Percentiles rank a stretch among this genome's conserved stretches.
Conservation (phyloP, 2,113 vertebrate species). For the Tachysurus fulvidraco region DNA sequence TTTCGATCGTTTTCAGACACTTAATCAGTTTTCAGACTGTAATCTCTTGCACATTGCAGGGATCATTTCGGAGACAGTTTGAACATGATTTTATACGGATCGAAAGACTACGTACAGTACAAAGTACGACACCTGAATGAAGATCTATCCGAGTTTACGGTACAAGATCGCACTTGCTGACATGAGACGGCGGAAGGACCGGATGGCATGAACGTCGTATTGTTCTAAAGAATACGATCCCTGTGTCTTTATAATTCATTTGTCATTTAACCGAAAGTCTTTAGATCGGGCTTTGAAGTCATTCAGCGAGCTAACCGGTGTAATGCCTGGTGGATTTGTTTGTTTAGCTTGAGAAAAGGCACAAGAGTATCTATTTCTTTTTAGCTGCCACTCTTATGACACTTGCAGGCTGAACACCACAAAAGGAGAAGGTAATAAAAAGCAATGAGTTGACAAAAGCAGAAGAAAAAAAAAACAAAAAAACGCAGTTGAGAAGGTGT, state of each 20-base stretch:
- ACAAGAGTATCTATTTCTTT: conserved; percentile 54
- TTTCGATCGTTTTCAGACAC: too few relatives aligned
- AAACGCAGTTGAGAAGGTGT: conserved; percentile 11
- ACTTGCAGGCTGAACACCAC: conserved; percentile 44
- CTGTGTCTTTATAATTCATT: conserved; percentile 57
- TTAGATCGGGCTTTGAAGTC: conserved; percentile 69
- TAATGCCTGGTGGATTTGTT: conserved; percentile 63
- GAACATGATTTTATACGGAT: conserved; percentile 9
- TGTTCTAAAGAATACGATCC: conserved; percentile 66
- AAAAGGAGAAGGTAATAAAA: conserved; percentile 22
- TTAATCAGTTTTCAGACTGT: too few relatives aligned
- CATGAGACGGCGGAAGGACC: conserved; percentile 56
- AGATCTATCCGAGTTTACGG: conserved; percentile 57
- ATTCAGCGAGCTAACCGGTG: conserved; percentile 50
- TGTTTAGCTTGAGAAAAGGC: conserved; percentile 61
- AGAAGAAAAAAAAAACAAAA: conserved; percentile 50
- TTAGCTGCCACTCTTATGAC: conserved; percentile 55
- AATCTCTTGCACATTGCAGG: not conserved
- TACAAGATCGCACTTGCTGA: conserved; percentile 59
- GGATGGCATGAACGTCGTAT: conserved; percentile 61
- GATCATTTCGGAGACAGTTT: not conserved
- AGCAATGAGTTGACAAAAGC: conserved; percentile 52
- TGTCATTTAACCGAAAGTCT: conserved; percentile 52
- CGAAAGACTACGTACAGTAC: not conserved
- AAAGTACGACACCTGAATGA: conserved; percentile 26